These are phyloP conservation scores for Molossus alvarezi DNA, from an alignment of 2,797 vertebrate species.

Conservation along the genomic window DNA sequence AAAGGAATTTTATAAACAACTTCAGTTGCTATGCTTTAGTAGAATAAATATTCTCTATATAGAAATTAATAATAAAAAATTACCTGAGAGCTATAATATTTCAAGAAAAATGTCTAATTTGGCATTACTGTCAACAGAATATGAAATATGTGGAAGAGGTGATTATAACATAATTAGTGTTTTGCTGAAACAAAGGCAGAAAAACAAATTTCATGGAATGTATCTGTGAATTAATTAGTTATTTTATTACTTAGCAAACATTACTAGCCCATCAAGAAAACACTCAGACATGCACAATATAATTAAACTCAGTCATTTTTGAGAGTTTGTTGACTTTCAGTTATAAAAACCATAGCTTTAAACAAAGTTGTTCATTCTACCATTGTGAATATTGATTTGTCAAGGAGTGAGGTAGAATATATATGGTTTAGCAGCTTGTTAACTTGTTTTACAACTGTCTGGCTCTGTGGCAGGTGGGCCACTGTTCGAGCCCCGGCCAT, in stretches of 20 bases:
- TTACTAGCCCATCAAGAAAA: conserved; percentile 61
- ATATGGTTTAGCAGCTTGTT: background rate
- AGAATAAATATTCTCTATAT: conserved; percentile 33
- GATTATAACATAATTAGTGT: conserved; percentile 67
- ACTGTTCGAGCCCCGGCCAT: background rate
- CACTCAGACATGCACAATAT: background rate
- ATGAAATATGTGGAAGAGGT: conserved; percentile 58
- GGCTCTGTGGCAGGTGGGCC: background rate
- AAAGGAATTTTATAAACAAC: conserved; percentile 51
- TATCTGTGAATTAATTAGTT: conserved; percentile 66
- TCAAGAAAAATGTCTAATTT: conserved; percentile 67
- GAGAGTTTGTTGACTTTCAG: conserved; percentile 46
- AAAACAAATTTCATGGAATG: conserved; percentile 55
- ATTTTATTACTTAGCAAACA: conserved; percentile 64
- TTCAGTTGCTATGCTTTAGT: background rate
- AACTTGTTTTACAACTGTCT: background rate
- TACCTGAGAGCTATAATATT: conserved; percentile 46
- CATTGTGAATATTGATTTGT: conserved; percentile 10
- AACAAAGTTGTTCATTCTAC: background rate
- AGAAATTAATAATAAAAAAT: conserved; percentile 44
- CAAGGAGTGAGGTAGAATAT: background rate
- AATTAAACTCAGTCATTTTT: conserved; percentile 62
- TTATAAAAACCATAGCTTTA: conserved; percentile 46
- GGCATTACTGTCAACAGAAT: conserved; percentile 57
- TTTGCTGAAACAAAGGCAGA: conserved; percentile 76